Percentiles rank a stretch among this genome's conserved stretches.
phyloP scores from a whole-genome alignment of 35 echinoderm and acorn worm species.

The Chiridota heheva region DNA sequence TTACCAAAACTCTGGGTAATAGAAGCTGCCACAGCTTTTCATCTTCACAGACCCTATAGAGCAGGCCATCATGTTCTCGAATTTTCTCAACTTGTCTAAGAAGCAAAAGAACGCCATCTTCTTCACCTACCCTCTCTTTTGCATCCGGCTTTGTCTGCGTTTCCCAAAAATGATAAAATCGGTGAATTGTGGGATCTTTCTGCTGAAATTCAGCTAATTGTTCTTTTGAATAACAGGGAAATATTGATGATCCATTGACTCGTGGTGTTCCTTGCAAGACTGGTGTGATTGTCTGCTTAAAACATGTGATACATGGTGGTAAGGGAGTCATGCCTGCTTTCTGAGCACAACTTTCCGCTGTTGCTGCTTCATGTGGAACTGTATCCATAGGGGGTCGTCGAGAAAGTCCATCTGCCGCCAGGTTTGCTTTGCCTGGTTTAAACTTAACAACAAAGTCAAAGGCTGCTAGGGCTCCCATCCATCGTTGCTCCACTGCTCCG shows the following conservation, averaged over 20 bases:
- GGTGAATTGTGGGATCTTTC: not conserved
- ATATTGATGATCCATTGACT: too few species aligned
- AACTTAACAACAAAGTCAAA: slow-evolving; percentile 43
- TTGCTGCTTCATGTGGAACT: too few species aligned
- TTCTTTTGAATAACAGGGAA: not conserved
- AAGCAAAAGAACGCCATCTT: slow-evolving; percentile 1
- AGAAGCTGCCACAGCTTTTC: slow-evolving; percentile 3
- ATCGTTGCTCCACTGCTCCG: slow-evolving; percentile 35
- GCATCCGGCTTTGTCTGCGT: not conserved
- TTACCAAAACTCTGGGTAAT: slow-evolving; percentile 3
- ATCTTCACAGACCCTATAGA: slow-evolving; percentile 4
- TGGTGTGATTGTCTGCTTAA: too few species aligned
- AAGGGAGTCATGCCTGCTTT: too few species aligned
- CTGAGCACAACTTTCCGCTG: too few species aligned
- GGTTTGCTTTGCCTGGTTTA: slow-evolving; percentile 23
- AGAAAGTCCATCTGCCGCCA: slow-evolving; percentile 46
- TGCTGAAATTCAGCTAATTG: slow-evolving; percentile 5
- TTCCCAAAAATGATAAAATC: not conserved
- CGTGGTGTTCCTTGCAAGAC: too few species aligned
- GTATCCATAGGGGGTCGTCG: slow-evolving; percentile 25
- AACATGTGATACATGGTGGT: too few species aligned
- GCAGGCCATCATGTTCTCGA: not conserved
- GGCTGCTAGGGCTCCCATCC: slow-evolving; percentile 36
- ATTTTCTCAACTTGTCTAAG: slow-evolving; percentile 13
- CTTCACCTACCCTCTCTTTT: not conserved